phyloP scores from a whole-genome alignment of 1,140 invertebrate genomes.

The Drosophila ohnishii region DNA sequence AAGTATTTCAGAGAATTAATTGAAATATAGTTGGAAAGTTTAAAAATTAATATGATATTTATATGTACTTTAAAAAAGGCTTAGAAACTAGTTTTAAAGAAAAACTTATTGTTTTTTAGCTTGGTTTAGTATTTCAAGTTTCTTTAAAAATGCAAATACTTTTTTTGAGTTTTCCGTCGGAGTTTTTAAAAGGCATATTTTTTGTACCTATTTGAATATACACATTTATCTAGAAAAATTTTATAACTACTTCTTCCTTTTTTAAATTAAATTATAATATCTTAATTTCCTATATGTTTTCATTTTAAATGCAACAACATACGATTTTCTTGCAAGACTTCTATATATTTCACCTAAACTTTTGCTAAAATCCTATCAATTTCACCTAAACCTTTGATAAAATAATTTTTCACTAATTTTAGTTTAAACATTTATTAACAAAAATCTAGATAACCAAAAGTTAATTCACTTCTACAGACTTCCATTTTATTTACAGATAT shows the following conservation, averaged over 20 bases:
- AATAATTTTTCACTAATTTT: background rate
- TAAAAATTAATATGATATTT: background rate
- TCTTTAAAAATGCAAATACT: too few relatives aligned
- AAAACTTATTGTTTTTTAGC: too few relatives aligned
- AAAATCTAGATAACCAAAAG: conserved; percentile 12
- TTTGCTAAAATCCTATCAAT: background rate
- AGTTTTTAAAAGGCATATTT: too few relatives aligned
- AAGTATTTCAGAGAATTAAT: too few relatives aligned
- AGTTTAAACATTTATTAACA: conserved; percentile 43
- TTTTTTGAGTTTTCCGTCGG: background rate
- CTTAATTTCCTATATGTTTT: too few relatives aligned
- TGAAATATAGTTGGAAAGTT: background rate
- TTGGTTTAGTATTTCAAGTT: too few relatives aligned
- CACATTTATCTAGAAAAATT: too few relatives aligned
- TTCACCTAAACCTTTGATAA: background rate
- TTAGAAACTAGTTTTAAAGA: too few relatives aligned
- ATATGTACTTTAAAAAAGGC: background rate
- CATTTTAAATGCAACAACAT: background rate
- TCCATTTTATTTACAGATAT: conserved; percentile 40
- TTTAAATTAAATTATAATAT: too few relatives aligned
- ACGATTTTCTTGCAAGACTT: background rate
- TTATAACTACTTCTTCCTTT: too few relatives aligned
- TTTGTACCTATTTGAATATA: too few relatives aligned
- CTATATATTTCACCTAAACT: background rate
- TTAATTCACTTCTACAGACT: background rate